These are phyloP conservation scores for Agrochola lychnidis DNA, from an alignment of 2,888 invertebrate species.

Conservation along the genomic window DNA sequence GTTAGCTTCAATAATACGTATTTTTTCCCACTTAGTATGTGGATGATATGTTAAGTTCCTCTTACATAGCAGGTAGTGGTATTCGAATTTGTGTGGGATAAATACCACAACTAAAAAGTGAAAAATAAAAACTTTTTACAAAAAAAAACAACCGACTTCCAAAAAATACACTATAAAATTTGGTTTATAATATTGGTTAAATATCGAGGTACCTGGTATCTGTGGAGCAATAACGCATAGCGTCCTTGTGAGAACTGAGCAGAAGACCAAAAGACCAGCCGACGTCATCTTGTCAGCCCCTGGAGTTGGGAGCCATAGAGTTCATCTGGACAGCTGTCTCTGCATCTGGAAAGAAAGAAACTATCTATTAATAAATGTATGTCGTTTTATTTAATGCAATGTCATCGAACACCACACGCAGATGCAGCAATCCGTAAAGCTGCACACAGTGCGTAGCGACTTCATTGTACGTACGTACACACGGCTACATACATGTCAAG, in stretches of 20 bases:
- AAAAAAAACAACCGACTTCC: no score
- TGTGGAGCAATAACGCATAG: constrained; percentile 87
- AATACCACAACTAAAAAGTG: no score
- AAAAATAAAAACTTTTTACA: no score
- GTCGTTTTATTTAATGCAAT: neutral
- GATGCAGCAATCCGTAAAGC: neutral
- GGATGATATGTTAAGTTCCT: no score
- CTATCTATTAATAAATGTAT: neutral
- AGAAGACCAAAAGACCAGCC: constrained; percentile 84
- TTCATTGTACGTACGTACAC: neutral
- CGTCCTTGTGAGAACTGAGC: constrained; percentile 84
- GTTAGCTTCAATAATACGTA: no score
- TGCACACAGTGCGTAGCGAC: neutral
- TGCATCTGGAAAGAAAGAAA: constrained; percentile 73
- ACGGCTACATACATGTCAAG: no score
- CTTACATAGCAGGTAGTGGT: no score
- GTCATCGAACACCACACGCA: neutral
- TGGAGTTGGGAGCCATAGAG: constrained; percentile 79
- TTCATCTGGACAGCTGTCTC: constrained; percentile 79
- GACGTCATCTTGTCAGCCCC: constrained; percentile 86
- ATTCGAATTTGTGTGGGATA: no score
- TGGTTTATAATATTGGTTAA: no score
- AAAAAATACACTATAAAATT: no score
- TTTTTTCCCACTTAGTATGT: no score
- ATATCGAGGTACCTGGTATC: constrained; percentile 78